Base-by-base conservation (phyloP, 2,797 vertebrate species). In the Heterohyrax brucei region DNA sequence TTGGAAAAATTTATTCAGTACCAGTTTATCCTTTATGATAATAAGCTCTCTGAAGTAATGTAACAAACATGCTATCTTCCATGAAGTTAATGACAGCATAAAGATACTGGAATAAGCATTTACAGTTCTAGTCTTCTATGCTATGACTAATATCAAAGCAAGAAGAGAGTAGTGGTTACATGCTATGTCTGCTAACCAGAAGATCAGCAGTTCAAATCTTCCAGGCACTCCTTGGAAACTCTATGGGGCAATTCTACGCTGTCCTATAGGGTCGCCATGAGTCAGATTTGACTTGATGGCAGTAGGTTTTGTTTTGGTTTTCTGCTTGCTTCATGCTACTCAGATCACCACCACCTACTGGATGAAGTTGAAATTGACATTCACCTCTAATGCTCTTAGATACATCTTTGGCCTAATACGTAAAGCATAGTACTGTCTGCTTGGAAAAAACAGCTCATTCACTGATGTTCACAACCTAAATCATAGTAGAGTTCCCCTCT, bases 381-480 rank as follows among this genome's bases (percentile, higher is more conserved):
- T 44, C 7, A 10, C 0, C 2, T 0, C 26, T 87, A 22, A 19
- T 70, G 0, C 72, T 97, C 50, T 87, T 24, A 3, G 18, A 95
- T 64, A 82, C 81, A 91, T 28, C 24, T 80, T 2, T 46, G 62
- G 84, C 18, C 44, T 75, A 95, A 95, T 95, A 89, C 96, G 96
- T 46, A 64, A 95, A 14, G 26, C 72, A 76, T 84, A 91, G 84
- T 85, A 95, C 78, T 80, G 80, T 95, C 28, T 93, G 61, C 18
- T 95, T 94, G 75, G 4, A 0, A 96, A 95, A 97, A 88, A 62
- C 59, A 98, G 93, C 94, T 97, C 96, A 97, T 97, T 97, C 97
- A 97, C 82, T 91, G 88, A 92, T 94, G 76, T 94, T 92, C 70
- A 7, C 98, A 98, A 96, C 83, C 66, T 86, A 97, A 98, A 98